phyloP scores from a whole-genome alignment of 2,113 vertebrate species.

The Hyperoodon ampullatus region DNA sequence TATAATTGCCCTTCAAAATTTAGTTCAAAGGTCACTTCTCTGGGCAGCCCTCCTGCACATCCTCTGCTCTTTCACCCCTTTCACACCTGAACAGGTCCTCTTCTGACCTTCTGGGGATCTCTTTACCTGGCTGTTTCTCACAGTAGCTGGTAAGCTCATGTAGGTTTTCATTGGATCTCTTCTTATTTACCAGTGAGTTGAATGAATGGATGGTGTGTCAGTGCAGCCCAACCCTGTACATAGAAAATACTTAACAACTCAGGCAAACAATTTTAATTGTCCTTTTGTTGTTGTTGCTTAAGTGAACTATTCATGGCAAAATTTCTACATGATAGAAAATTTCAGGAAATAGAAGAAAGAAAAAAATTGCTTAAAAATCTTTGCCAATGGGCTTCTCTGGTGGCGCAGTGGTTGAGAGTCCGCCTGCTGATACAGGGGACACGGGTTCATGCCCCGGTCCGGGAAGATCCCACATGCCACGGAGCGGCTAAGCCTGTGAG shows the following conservation, averaged over 20 bases:
- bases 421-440: too few relatives aligned
- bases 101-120: too few relatives aligned
- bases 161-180: background rate
- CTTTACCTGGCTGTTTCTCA: background rate
- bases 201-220: background rate
- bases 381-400: too few relatives aligned
- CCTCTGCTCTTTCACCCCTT: background rate
- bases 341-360: background rate
- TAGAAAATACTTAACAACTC: background rate
- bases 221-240: accelerated
- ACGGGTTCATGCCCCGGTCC: too few relatives aligned
- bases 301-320: background rate
- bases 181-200: background rate
- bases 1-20: background rate
- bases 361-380: background rate
- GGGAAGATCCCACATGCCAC: too few relatives aligned
- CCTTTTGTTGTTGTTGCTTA: background rate
- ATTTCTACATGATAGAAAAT: background rate
- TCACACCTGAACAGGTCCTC: background rate
- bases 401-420: too few relatives aligned
- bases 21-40: background rate
- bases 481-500: too few relatives aligned
- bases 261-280: background rate
- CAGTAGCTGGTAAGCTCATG: accelerated
- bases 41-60: background rate